Base-by-base conservation (phyloP, 2,888 invertebrate species). In the Drosophila greeni region DNA sequence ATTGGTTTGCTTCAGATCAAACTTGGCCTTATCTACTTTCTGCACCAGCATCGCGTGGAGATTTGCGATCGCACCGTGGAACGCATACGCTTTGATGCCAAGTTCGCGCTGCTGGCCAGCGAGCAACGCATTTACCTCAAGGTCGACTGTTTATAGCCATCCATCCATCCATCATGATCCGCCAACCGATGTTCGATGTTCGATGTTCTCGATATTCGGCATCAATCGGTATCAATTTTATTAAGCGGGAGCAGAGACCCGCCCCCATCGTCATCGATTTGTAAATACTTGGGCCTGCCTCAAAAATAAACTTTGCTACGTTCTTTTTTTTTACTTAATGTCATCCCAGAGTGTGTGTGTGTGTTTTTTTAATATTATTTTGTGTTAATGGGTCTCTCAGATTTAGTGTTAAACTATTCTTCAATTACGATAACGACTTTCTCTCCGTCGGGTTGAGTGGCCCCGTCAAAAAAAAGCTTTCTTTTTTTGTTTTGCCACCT, bases 21-120 rank as follows among this genome's bases (percentile, higher is more conserved):
- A 67, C 71, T 88, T 57, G 88, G 88, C n/a, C 75, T 88, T 14
- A 78, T 88, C 37, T 85, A 87, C 59, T 87, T 88, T 45, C 70
- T 88, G 47, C 85, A 75, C 23, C 83, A 85, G 56, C 87, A 88
- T 72, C 84, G 79, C 11, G 86, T 89, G 24, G 82, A 82, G 56
- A 66, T 82, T 31, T 86, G 86, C 51, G 82, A 84, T 31, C 75
- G 82, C 57, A 86, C 88, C 39, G 82, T 77, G 18, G 79, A 84
- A 24, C 73, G 62, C 52, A 86, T 89, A 57, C 70, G 72, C 18
- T 85, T 88, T 49, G 82, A 88, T 66, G 80, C 84, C 23, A 86
- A 79, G 54, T 86, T 81, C 53, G 84, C 84, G 34, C 68, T 86
- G 52, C 79, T 86, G 36, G 79, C 85, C 51, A 85, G 82, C 66